Base-by-base conservation (phyloP, 2,113 vertebrate species). In the Lipophrys pholis region DNA sequence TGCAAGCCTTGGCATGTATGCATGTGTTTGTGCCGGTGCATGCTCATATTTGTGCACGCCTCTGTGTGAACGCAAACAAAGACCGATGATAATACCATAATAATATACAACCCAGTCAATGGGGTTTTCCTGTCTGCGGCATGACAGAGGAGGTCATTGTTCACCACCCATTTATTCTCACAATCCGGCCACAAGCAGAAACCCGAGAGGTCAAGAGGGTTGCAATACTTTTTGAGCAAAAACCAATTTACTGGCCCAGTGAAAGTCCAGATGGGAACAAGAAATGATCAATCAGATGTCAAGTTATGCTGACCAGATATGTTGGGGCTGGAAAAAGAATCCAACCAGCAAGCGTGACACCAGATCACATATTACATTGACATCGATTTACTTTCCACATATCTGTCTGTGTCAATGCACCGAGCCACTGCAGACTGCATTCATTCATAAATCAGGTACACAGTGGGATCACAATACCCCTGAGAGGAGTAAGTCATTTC, bases 41-140 rank as follows among this genome's bases (percentile, higher is more conserved):
- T 2, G 45, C 60, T 70, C 45, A n/a, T 66, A 69, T 77, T 78
- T 74, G 70, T 58, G 56, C 59, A 55, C 30, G 49, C 40, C 52
- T 65, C 42, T 85, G 79, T 85, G 87, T 78, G 89, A 91, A 91
- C 81, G 65, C 73, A 89, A 91, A 90, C 86, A 89, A 76, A 75
- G 68, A 7, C 63, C 14, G 74, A 83, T 76, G 43, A 86, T 90
- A 82, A 89, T 78, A 61, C 52, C 11, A 46, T 73, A 79, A 84
- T 67, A 87, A 89, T 78, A 90, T 46, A 92, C 88, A 88, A 77
- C 71, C 11, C 38, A 73, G 75, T 85, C 79, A 84, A 83, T 73
- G 64, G 87, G 63, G 41, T 38, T 82, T 90, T 90, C 88, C 82
- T 84, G 73, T 67, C 69, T 46, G 57, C 1, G 15, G 56, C 58